Conservation (phyloP, 1,140 invertebrate genomes). For the Drosophila tsacasi region DNA sequence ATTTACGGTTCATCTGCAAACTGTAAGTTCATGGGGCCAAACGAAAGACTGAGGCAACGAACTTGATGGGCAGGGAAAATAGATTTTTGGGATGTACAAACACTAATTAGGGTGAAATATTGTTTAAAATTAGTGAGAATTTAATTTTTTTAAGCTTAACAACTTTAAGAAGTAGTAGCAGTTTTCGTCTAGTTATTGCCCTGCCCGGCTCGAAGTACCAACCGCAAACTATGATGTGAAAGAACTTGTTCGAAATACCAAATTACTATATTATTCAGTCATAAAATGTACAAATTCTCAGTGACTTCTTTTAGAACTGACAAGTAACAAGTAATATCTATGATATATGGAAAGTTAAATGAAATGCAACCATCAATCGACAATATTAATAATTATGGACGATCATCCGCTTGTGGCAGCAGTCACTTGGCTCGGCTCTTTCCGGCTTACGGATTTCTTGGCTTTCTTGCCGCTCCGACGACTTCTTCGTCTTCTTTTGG, state of each 20-base stretch:
- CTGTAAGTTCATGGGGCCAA: background rate
- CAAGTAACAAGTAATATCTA: background rate
- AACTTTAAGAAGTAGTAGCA: background rate
- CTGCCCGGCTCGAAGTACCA: background rate
- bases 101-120: background rate
- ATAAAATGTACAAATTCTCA: no score
- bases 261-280: no score
- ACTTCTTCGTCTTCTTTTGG: slow-evolving; percentile 29
- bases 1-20: background rate
- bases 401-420: slow-evolving; percentile 31
- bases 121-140: background rate
- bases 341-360: slow-evolving; percentile 7
- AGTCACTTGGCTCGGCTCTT: slow-evolving; percentile 23
- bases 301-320: background rate
- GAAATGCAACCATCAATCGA: background rate
- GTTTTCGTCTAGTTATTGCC: background rate
- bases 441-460: slow-evolving; percentile 39
- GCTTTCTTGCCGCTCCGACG: slow-evolving; percentile 23
- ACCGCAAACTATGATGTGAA: background rate
- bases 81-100: background rate
- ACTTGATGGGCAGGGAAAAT: slow-evolving; percentile 23
- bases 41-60: slow-evolving; percentile 74
- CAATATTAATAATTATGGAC: slow-evolving; percentile 14
- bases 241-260: no score
- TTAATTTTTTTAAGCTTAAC: no score